Evolutionary conservation across 2,888 invertebrate species (phyloP), one percentile per base, ranked within the genome.

Genomic region (Hydropsyche betteni): DNA sequence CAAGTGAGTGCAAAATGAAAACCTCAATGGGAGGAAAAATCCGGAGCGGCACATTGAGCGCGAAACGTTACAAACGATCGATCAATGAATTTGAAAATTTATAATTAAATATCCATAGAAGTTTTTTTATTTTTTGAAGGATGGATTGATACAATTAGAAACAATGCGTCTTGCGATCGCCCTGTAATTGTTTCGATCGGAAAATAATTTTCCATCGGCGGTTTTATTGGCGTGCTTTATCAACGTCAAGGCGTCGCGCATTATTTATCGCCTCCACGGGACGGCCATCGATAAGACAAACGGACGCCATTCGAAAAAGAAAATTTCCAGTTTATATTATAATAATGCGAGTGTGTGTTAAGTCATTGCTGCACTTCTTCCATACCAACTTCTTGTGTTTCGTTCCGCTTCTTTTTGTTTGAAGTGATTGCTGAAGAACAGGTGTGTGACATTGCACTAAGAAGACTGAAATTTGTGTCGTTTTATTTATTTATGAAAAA

Each of bases 211-310:
- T 50, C 68, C 68, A 50, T 44, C 44, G 6, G 51, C 71, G 58
- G 61, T 71, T 71, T 58, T 75, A 64, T 72, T 58, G 51, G 16
- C 68, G 38, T 68, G 68, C 74, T 77, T 76, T 74, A 76, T 78
- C 78, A 78, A 75, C 64, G 78, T 76, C 74, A 44, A 44, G 6
- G 44, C 44, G 71, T 78, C 78, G 70, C 68, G 71, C 51, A 71
- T 77, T 77, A 78, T 78, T 78, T 78, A 78, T 78, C 78, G 74
- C 76, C 72, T 70, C 36, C 58, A 10, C 36, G 33, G 33, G 61
- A 72, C 61, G 72, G 61, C 61, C 58, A 72, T 72, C 72, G 72
- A 72, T 72, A 72, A 72, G 61, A 58, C 61, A 72, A 72, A 72
- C 38, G 69, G 34, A 69, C 69, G 44, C 24, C 10, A 36, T 44